These are phyloP conservation scores for Hemistola chrysoprasaria DNA, from an alignment of 2,888 invertebrate genomes.

Conservation along the genomic window DNA sequence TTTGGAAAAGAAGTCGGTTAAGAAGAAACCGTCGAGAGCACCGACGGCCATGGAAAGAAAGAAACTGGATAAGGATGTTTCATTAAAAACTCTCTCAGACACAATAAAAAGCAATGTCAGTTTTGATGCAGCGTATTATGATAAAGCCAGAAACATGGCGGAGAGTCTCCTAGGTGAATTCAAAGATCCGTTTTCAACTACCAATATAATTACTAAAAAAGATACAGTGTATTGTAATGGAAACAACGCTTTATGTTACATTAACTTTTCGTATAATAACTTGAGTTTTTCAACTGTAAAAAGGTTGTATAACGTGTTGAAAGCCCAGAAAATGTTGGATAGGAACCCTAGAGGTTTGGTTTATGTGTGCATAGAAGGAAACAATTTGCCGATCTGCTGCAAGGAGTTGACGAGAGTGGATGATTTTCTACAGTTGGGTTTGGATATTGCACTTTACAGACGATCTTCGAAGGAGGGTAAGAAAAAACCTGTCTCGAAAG, in stretches of 20 bases:
- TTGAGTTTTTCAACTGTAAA: constrained; percentile 42
- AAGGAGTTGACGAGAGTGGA: constrained; percentile 44
- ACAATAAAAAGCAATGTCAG: constrained; percentile 30
- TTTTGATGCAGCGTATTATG: constrained; percentile 31
- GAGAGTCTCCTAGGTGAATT: constrained; percentile 38
- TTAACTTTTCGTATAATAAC: constrained; percentile 58
- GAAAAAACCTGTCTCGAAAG: too few relatives aligned
- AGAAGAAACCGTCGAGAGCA: constrained; percentile 25
- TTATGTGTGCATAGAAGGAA: constrained; percentile 55
- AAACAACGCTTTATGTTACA: constrained; percentile 48
- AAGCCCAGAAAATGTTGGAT: constrained; percentile 36
- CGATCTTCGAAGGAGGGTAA: too few relatives aligned
- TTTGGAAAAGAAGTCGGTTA: constrained; percentile 29
- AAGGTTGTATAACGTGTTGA: constrained; percentile 43
- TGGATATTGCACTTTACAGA: too few relatives aligned
- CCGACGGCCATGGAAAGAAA: constrained; percentile 4
- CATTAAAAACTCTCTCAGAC: constrained; percentile 15
- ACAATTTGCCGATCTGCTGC: constrained; percentile 48
- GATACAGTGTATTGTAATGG: constrained; percentile 42
- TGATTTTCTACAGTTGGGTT: constrained; percentile 28
- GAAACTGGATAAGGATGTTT: constrained; percentile 20
- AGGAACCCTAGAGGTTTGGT: constrained; percentile 51
- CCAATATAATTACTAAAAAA: constrained; percentile 33
- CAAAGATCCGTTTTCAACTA: constrained; percentile 41
- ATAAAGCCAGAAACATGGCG: constrained; percentile 41